Percentiles rank a stretch among this genome's conserved stretches.
Conservation (phyloP, 1,140 invertebrate genomes). For the Oncopodura yosiiana region DNA sequence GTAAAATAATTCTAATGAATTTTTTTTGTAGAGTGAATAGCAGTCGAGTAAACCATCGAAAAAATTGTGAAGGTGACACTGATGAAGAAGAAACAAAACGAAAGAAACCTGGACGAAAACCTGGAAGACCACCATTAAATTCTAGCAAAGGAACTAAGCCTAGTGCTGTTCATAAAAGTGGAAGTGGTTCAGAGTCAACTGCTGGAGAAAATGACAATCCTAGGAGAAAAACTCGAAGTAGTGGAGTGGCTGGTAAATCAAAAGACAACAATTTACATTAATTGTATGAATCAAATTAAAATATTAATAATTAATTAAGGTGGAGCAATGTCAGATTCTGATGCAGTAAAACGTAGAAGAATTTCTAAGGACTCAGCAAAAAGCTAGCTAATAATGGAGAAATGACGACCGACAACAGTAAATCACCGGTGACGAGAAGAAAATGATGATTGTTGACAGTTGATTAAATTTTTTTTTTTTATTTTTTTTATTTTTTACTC, state of each 20-base stretch:
- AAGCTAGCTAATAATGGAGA: no score
- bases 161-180: background rate
- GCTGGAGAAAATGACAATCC: slow-evolving; percentile 30
- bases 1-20: background rate
- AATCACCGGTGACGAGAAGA: no score
- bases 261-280: background rate
- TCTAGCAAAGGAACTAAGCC: slow-evolving; percentile 14
- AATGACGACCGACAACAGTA: no score
- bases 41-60: slow-evolving; percentile 12
- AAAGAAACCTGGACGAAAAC: slow-evolving; percentile 20
- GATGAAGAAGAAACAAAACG: background rate
- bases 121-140: slow-evolving; percentile 26
- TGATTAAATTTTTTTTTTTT: no score
- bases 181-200: slow-evolving; percentile 8
- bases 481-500: no score
- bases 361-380: slow-evolving; percentile 30
- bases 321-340: slow-evolving; percentile 17
- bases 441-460: no score
- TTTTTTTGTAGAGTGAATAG: background rate
- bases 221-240: slow-evolving; percentile 31
- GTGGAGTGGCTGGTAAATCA: slow-evolving; percentile 2
- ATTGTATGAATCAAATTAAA: background rate
- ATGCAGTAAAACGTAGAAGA: slow-evolving; percentile 21
- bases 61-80: background rate
- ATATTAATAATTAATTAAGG: background rate